Conservation (phyloP, 2,888 invertebrate genomes). For the Lumbricus terrestris region DNA sequence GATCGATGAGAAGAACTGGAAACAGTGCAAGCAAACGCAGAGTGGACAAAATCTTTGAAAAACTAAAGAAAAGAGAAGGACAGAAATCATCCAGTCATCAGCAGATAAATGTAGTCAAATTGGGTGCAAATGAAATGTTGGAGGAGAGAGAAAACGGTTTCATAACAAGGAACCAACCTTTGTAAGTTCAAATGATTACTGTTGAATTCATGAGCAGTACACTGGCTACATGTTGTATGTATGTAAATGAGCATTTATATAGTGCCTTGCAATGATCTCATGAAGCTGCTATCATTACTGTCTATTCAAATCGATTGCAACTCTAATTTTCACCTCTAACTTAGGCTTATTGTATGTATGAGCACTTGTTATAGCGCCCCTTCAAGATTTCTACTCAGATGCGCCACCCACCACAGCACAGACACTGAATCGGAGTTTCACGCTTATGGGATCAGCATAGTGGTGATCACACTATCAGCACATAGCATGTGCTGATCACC, state of each 20-base stretch:
- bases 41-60: slow-evolving; percentile 13
- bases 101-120: background rate
- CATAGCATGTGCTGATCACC: too few species aligned
- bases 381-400: too few species aligned
- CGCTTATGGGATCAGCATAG: too few species aligned
- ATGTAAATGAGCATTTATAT: too few species aligned
- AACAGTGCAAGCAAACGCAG: slow-evolving; percentile 7
- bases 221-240: too few species aligned
- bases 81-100: background rate
- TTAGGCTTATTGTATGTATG: too few species aligned
- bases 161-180: background rate
- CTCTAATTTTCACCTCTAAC: too few species aligned
- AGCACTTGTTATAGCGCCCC: too few species aligned
- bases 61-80: slow-evolving; percentile 8
- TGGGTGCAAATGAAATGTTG: background rate
- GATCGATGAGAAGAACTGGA: background rate
- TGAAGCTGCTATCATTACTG: background rate
- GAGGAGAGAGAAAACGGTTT: background rate
- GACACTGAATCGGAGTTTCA: too few species aligned
- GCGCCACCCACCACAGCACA: too few species aligned
- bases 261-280: too few species aligned
- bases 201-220: background rate
- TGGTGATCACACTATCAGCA: too few species aligned
- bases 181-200: background rate
- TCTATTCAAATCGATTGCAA: background rate